Conservation (phyloP, 2,113 vertebrate genomes). For the Cisticola juncidis region DNA sequence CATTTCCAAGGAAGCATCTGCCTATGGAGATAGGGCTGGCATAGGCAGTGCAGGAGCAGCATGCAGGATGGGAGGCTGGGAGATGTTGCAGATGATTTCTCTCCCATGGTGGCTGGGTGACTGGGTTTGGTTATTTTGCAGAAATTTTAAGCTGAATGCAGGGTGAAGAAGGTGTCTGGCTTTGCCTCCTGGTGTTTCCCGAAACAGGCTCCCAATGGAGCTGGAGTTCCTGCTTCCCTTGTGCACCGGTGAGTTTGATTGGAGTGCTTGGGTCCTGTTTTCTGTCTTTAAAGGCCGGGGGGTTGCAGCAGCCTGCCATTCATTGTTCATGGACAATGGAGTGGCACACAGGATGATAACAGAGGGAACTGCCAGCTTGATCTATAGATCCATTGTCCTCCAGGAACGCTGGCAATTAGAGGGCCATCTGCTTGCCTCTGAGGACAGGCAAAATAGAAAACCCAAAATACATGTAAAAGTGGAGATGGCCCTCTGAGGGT, state of each 20-base stretch:
- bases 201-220: neutral
- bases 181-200: neutral
- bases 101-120: neutral
- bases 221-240: neutral
- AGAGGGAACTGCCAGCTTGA: neutral
- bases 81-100: neutral
- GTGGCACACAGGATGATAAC: neutral
- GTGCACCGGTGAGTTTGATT: neutral
- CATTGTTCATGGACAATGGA: neutral
- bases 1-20: neutral
- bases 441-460: neutral
- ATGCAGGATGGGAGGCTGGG: neutral
- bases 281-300: neutral
- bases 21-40: neutral
- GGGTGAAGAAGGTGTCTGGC: neutral
- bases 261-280: neutral
- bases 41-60: accelerated
- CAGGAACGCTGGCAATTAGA: neutral
- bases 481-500: neutral
- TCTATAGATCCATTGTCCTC: neutral
- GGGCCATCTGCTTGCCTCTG: neutral
- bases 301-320: neutral
- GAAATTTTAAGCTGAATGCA: neutral
- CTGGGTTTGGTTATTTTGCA: neutral
- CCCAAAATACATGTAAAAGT: neutral